Percentiles rank a stretch among this genome's conserved stretches.
Conservation (phyloP, 2,797 vertebrate genomes). For the Otus scops region DNA sequence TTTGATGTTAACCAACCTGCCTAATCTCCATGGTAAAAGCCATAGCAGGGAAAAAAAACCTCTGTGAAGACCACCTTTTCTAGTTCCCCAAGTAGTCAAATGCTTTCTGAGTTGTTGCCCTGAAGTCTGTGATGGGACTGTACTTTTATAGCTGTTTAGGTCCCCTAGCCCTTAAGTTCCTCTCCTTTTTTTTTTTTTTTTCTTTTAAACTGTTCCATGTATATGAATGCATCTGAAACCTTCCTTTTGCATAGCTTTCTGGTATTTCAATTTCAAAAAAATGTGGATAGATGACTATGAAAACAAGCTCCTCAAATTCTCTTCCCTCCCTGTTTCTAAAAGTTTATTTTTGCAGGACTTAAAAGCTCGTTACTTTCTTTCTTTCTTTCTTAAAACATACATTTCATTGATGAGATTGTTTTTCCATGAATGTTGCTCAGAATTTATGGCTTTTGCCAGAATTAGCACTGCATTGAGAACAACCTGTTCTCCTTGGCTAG, state of each 20-base stretch:
- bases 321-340: neutral
- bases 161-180: neutral
- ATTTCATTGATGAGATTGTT: neutral
- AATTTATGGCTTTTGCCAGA: neutral
- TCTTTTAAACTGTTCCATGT: neutral
- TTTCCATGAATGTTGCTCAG: neutral
- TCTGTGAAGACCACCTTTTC: neutral
- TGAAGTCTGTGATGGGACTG: neutral
- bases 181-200: rapidly evolving
- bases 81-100: neutral
- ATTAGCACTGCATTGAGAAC: neutral
- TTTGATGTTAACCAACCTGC: neutral
- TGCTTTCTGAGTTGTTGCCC: neutral
- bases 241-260: neutral
- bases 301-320: neutral
- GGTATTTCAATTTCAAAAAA: neutral
- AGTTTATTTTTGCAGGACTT: neutral
- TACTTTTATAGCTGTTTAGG: neutral
- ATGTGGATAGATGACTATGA: neutral
- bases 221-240: neutral
- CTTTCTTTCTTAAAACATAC: neutral
- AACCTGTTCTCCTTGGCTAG: slow-evolving; percentile 11
- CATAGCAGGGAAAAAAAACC: neutral
- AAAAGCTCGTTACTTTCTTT: neutral
- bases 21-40: neutral